Conservation (phyloP, 2,888 invertebrate genomes). For the Eilema caniola region DNA sequence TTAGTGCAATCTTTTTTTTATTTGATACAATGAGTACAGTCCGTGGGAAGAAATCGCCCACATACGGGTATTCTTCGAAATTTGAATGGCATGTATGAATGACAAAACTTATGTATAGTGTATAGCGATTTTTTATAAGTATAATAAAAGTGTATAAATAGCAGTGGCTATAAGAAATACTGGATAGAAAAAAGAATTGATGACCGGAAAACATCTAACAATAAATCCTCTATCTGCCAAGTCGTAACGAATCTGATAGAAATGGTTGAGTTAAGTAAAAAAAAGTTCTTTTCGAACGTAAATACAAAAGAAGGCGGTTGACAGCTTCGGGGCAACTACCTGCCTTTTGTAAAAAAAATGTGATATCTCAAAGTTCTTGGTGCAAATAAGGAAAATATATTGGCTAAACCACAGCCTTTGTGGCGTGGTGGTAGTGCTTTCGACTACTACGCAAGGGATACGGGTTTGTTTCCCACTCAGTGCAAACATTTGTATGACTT, state of each 20-base stretch:
- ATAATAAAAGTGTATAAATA: too few relatives aligned
- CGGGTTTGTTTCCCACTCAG: too few relatives aligned
- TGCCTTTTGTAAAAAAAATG: neutral
- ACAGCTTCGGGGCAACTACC: slow-evolving; percentile 19
- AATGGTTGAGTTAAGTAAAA: slow-evolving; percentile 2
- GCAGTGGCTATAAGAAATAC: slow-evolving; percentile 9
- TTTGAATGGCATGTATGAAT: slow-evolving; percentile 13
- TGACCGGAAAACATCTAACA: slow-evolving; percentile 35
- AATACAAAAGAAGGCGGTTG: slow-evolving; percentile 10
- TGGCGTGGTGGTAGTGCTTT: too few relatives aligned
- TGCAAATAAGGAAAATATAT: neutral
- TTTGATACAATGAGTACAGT: slow-evolving; percentile 17
- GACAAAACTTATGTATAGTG: slow-evolving; percentile 15
- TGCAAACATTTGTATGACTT: too few relatives aligned
- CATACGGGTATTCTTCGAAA: slow-evolving; percentile 23
- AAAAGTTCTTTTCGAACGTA: neutral
- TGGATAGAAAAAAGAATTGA: slow-evolving; percentile 19
- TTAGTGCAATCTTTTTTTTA: slow-evolving; percentile 31
- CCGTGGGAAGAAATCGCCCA: slow-evolving; percentile 43
- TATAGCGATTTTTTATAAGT: slow-evolving; percentile 8
- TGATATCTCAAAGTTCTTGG: neutral
- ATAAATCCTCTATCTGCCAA: slow-evolving; percentile 23
- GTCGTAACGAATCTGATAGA: slow-evolving; percentile 18
- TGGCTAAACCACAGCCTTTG: neutral
- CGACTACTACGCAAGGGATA: too few relatives aligned